Conservation (phyloP, 2,113 vertebrate species). For the Psophia crepitans region DNA sequence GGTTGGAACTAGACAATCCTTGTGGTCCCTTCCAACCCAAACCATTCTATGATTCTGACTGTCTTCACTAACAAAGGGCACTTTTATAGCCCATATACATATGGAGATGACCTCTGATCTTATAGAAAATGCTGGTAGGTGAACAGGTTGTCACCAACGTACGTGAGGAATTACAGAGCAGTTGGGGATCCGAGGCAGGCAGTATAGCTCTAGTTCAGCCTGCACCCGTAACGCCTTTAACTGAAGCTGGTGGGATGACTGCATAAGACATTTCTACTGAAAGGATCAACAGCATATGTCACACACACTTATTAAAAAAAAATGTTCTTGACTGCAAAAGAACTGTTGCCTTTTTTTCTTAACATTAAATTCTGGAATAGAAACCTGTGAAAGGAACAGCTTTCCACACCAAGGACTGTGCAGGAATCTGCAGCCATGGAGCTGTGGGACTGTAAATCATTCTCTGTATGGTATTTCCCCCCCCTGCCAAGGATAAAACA, state of each 20-base stretch:
- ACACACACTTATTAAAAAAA: neutral
- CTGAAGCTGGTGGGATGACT: neutral
- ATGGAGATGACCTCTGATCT: neutral
- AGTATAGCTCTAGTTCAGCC: neutral
- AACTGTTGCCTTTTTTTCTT: neutral
- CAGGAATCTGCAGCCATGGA: neutral
- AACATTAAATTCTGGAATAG: neutral
- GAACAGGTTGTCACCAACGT: neutral
- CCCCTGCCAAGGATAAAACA: neutral
- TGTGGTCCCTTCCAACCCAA: too few species aligned
- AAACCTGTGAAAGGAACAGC: neutral
- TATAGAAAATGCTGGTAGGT: neutral
- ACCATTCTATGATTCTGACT: too few species aligned
- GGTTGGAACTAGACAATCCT: too few species aligned
- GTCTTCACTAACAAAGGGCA: neutral
- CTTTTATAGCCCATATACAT: neutral
- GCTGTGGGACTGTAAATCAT: neutral
- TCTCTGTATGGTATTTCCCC: neutral
- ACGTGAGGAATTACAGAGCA: neutral
- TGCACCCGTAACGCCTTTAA: neutral
- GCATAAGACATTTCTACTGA: neutral
- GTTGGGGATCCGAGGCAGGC: neutral
- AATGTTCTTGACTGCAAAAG: neutral
- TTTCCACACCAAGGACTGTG: neutral
- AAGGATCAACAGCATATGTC: neutral